Conservation (phyloP, 2,888 invertebrate genomes). For the Apodemia zela region DNA sequence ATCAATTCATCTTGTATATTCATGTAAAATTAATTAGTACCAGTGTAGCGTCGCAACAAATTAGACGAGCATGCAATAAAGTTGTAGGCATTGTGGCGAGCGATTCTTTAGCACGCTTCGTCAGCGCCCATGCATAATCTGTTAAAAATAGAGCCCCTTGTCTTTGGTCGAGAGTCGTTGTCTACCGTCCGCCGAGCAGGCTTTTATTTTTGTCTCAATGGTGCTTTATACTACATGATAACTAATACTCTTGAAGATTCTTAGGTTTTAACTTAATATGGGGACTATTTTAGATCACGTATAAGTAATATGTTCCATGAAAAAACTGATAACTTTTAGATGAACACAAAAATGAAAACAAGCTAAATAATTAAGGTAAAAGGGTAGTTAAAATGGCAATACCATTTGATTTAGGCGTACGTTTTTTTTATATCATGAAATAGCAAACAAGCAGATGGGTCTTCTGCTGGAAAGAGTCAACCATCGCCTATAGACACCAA, state of each 20-base stretch:
- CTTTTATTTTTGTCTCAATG: constrained; percentile 46
- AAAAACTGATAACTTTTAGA: no score
- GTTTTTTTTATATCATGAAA: no score
- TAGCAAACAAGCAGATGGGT: no score
- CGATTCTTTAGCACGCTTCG: constrained; percentile 36
- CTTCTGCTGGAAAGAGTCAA: no score
- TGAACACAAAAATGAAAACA: no score
- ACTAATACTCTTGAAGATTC: constrained; percentile 29
- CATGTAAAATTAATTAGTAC: constrained; percentile 14
- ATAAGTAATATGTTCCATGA: background rate
- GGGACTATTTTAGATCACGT: constrained; percentile 8
- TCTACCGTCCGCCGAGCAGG: constrained; percentile 38
- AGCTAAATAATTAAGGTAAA: no score
- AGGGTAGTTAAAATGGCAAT: no score
- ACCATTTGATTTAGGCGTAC: no score
- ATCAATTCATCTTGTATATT: constrained; percentile 12
- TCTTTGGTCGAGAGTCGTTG: constrained; percentile 45
- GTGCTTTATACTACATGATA: constrained; percentile 39
- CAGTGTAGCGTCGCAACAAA: constrained; percentile 25
- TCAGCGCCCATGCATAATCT: constrained; percentile 63
- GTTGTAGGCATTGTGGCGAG: constrained; percentile 32
- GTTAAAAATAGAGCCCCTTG: constrained; percentile 65
- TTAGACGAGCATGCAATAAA: constrained; percentile 33
- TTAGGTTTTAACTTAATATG: constrained; percentile 16
- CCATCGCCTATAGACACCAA: no score